Percentiles rank a stretch among this genome's conserved stretches.
Conservation (phyloP, 2,888 invertebrate species). For the Matsumyia berberina region DNA sequence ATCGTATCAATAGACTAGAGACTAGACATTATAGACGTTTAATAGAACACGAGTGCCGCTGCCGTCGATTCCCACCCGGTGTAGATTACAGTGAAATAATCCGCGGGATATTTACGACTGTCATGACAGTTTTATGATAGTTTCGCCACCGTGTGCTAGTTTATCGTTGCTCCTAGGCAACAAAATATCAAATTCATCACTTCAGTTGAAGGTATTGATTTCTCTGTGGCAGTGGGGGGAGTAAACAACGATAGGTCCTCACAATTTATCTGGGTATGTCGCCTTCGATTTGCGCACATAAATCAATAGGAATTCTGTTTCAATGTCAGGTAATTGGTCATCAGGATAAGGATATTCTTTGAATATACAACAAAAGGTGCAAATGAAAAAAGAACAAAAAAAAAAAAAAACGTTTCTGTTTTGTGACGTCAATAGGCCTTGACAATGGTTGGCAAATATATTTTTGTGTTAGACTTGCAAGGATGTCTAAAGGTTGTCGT, state of each 20-base stretch:
- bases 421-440: constrained; percentile 3
- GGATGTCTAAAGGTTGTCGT: not conserved
- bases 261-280: not conserved
- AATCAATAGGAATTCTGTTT: constrained; percentile 14
- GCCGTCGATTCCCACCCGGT: no score
- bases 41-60: not conserved
- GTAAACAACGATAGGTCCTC: not conserved
- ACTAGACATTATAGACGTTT: not conserved
- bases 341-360: not conserved
- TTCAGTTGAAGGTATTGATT: not conserved
- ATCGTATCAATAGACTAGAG: not conserved
- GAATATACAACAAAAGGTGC: not conserved
- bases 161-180: constrained; percentile 1
- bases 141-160: not conserved
- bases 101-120: not conserved
- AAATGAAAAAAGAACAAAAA: not conserved
- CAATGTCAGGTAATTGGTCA: constrained; percentile 19
- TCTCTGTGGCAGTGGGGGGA: not conserved
- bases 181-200: constrained; percentile 6
- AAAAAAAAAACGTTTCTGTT: not conserved
- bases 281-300: constrained; percentile 19
- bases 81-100: not conserved
- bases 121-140: constrained; percentile 22
- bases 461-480: not conserved
- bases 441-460: not conserved